Evolutionary conservation across 2,113 vertebrate species (phyloP), one percentile per base, ranked within the genome.

Genomic region (Gracilinanus agilis): DNA sequence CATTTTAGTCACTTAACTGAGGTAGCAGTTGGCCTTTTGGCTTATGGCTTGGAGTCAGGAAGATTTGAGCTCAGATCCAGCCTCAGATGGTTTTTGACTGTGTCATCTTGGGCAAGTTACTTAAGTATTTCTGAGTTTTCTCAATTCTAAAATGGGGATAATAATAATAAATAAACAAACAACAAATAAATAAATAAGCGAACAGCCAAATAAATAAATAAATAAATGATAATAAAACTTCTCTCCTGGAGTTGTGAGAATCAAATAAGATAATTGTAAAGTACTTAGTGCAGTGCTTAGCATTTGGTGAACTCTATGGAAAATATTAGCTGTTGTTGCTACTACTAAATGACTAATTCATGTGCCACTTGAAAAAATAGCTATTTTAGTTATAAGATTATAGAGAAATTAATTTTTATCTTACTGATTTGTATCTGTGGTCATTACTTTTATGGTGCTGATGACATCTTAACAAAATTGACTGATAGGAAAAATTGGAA

Each of bases 391-490:
- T 44, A 3, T 53, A 93, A 44, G 53, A 34, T 61, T 75, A 24
- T 61, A 90, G 94, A 91, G 23, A 95, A 58, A 92, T 90, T 49
- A 56, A 53, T 92, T 93, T 89, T 93, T 27, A 5, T 89, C 92
- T 95, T 89, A 67, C 23, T 88, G 0, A 3, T 95, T 88, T 9
- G 6, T 56, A 90, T 29, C 12, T 40, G 53, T 93, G 24, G 16
- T 58, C 56, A 21, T 91, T 92, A 29, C 89, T 61, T 34, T 95
- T 83, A 90, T 0, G 75, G 24, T 29, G 91, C 55, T 34, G 24
- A 9, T 83, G 61, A 40, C n/a, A 94, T 6, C 92, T 56, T 83
- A 44, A 75, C n/a, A 34, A 13, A 61, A 92, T 83, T 49, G 44
- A 54, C 90, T 44, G 49, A 19, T 34, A 12, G 40, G 92, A 67